A percentile compares a stretch with the other conserved stretches of the same genome.
These are phyloP conservation scores for Gopherus evgoodei DNA, from an alignment of 2,113 vertebrate species.

Conservation along the genomic window DNA sequence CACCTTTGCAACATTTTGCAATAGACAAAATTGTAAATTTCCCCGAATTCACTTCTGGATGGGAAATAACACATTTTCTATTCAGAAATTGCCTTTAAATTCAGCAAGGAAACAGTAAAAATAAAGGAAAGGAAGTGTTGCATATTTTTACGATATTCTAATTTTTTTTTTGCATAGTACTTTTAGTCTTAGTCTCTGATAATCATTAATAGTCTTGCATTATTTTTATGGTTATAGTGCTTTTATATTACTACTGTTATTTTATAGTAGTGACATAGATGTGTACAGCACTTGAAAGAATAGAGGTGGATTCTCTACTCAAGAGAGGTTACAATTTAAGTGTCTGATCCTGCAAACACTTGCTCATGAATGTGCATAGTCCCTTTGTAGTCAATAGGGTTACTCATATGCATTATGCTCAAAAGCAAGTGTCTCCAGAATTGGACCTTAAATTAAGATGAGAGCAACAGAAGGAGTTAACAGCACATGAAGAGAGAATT, in stretches of 20 bases:
- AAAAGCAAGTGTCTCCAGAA: background rate
- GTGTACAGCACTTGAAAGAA: background rate
- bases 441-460: rapidly evolving
- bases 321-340: background rate
- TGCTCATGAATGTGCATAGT: background rate
- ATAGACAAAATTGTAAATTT: background rate
- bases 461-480: background rate
- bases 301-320: background rate
- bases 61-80: background rate
- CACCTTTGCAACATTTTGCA: background rate
- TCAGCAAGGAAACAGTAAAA: background rate
- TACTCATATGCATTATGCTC: background rate
- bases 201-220: background rate
- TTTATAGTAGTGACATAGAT: background rate
- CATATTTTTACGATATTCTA: background rate
- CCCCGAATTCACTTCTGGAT: background rate
- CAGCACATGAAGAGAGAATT: background rate
- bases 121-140: background rate
- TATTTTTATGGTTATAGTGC: background rate
- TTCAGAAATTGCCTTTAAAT: background rate
- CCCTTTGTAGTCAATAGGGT: background rate
- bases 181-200: background rate
- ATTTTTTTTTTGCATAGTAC: background rate
- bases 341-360: background rate
- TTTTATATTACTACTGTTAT: background rate